A percentile compares a stretch with the other conserved stretches of the same genome.
Evolutionary conservation across 1,140 invertebrate species (phyloP).

Genomic region (Drosophila sp.): DNA sequence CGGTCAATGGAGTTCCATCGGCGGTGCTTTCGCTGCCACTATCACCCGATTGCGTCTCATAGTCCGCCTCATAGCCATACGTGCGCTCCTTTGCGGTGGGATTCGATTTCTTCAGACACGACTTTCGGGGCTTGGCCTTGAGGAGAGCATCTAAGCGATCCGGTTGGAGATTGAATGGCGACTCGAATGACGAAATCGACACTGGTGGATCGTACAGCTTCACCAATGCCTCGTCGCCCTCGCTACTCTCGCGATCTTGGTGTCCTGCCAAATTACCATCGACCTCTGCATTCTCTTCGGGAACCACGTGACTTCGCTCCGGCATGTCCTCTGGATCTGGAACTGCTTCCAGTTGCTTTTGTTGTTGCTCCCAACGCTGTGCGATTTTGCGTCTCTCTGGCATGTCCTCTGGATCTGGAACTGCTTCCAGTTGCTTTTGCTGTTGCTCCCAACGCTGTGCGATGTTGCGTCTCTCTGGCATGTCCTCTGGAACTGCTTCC

Average conservation of each 20-base stretch:
- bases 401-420: neutral
- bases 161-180: conserved; percentile 4
- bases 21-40: neutral
- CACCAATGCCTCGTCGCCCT: too few relatives aligned
- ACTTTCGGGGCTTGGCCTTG: conserved; percentile 10
- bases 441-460: neutral
- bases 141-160: conserved; percentile 3
- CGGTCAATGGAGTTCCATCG: neutral
- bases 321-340: too few relatives aligned
- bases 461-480: neutral
- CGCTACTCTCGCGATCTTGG: too few relatives aligned
- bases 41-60: neutral
- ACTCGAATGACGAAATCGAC: neutral
- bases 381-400: neutral
- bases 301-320: too few relatives aligned
- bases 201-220: neutral
- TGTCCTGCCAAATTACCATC: too few relatives aligned
- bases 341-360: neutral
- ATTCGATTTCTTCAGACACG: conserved; percentile 15
- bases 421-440: neutral
- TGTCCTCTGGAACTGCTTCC: neutral
- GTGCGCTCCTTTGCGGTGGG: neutral
- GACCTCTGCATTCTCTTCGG: too few relatives aligned
- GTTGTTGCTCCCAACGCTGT: neutral
- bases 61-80: neutral